Base-by-base conservation (phyloP, 1,140 invertebrate species). In the Drosophila auraria region DNA sequence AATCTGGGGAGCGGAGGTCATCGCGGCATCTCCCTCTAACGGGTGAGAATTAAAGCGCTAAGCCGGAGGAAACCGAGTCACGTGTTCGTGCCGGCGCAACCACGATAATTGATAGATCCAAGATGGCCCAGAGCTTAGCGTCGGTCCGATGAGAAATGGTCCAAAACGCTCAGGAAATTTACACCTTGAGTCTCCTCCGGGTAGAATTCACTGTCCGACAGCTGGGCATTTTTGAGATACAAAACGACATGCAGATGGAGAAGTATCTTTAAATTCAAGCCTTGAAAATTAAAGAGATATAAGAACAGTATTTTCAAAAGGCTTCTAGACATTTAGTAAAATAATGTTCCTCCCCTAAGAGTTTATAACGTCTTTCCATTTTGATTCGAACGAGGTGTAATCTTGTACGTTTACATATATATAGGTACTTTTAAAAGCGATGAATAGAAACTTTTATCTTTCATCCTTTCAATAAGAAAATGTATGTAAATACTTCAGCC, bases 61-160 rank as follows among this genome's bases (percentile, higher is more conserved):
- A 57, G 62, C 42, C 44, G 25, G 54, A 49, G 61, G 49, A 78
- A 65, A 57, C 59, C 82, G 47, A 72, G 63, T 72, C 71, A 71
- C 69, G 69, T 72, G 69, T 72, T 72, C 69, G 66, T 72, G 69
- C 25, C 57, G 69, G 11, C 25, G 42, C 23, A 14, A 49, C 60
- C 73, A 70, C 45, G 66, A 40, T 71, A 86, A 82, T 84, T 86
- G 57, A 84, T 86, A 50, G 74, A 78, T 74, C 62, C 45, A 51
- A 86, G 78, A 69, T 75, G 68, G 75, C 51, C 57, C 51, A 63
- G 45, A 84, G 68, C 82, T 74, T 69, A 74, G 45, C 23, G 62
- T 56, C 59, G 42, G 68, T 60, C 51, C 30, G 47, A 54, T 74
- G 82, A 78, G 54, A 81, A 78, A 86, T 84, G 62, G 50, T 51